Conservation (phyloP, 2,888 invertebrate species). For the Drosophila macrospina region DNA sequence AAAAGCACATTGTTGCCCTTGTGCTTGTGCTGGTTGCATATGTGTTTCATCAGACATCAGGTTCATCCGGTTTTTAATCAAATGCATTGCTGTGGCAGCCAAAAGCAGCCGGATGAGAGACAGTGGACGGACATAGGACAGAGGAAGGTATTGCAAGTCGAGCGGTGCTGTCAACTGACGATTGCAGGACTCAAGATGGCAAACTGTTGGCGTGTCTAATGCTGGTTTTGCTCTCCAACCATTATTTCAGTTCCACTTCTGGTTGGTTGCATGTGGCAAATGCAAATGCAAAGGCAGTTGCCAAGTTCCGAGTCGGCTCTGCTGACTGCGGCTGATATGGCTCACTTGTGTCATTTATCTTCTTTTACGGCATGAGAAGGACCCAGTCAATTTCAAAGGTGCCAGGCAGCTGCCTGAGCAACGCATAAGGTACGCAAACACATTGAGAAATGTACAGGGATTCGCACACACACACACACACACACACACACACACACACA, state of each 20-base stretch:
- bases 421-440: slow-evolving; percentile 53
- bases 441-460: too few relatives aligned
- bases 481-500: slow-evolving; percentile 3
- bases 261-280: slow-evolving; percentile 33
- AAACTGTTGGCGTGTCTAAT: slow-evolving; percentile 15
- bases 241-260: slow-evolving; percentile 12
- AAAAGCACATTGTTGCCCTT: slow-evolving; percentile 3
- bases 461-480: slow-evolving; percentile 28
- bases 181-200: slow-evolving; percentile 74
- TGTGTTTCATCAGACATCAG: slow-evolving; percentile 38
- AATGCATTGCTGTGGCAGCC: slow-evolving; percentile 64
- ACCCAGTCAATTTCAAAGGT: slow-evolving; percentile 78
- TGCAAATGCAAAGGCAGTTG: slow-evolving; percentile 41
- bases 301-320: slow-evolving; percentile 22
- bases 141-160: neutral
- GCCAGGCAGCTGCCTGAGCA: slow-evolving; percentile 69
- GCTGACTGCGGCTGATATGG: slow-evolving; percentile 75
- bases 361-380: slow-evolving; percentile 71
- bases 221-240: slow-evolving; percentile 4
- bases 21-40: too few relatives aligned
- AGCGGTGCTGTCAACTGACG: slow-evolving; percentile 47
- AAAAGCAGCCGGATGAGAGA: too few relatives aligned
- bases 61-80: slow-evolving; percentile 70
- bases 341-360: slow-evolving; percentile 81
- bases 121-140: too few relatives aligned